Evolutionary conservation across 2,113 vertebrate genomes (phyloP), one percentile per base, ranked within the genome.

Genomic region (Pleuronectes platessa): DNA sequence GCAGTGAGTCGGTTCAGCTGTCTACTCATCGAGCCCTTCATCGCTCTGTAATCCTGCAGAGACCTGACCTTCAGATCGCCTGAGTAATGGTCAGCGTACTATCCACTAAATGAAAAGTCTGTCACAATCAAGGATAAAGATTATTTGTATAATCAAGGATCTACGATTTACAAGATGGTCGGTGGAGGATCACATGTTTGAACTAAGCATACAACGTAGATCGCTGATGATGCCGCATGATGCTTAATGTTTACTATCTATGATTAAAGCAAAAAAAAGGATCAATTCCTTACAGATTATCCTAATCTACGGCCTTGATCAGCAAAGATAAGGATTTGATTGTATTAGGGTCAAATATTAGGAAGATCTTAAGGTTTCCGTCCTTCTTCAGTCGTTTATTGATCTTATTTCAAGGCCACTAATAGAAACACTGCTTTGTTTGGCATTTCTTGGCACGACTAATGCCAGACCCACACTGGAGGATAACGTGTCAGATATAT

Each of bases 51-150:
- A 93, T 93, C 92, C 81, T 21, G 18, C 40, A 0, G 59, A 70
- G 86, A 64, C 83, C 68, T 80, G 78, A 86, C 76, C 83, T 88
- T 81, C 61, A 84, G 87, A 89, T 91, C 76, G 17, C 45, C 60
- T 31, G 47, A 77, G 61, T 61, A 24, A 65, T 80, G 65, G 71
- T 79, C 72, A 80, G 27, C 62, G 63, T 60, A 35, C 53, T 67
- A 31, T 70, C 40, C 8, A 4, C 74, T 82, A 77, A 87, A 74
- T 74, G 68, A 82, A 85, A 90, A 80, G 60, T 84, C 78, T 53
- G 40, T 68, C 78, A 56, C 69, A 75, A 76, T 78, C 63, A 73
- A 69, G 62, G 40, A 59, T 66, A 17, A 61, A 61, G 62, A 86
- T 75, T 61, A 24, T 27, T 66, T 82, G 23, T 2, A 17, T 69